Base-by-base conservation (phyloP, 2,797 vertebrate genomes). In the Manis pentadactyla region DNA sequence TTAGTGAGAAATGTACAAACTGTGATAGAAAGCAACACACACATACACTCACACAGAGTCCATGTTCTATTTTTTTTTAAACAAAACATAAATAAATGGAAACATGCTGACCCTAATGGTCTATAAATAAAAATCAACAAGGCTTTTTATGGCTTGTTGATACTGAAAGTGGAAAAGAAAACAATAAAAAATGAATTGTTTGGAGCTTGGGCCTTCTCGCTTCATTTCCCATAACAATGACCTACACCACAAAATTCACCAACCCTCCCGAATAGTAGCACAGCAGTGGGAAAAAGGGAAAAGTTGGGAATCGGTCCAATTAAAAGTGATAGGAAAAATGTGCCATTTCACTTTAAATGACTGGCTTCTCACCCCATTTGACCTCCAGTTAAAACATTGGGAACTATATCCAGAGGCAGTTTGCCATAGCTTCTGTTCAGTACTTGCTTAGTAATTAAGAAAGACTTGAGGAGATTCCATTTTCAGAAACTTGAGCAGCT, bases 71-170 rank as follows among this genome's bases (percentile, higher is more conserved):
- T 87, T 83, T 93, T 93, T 10, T 95, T 93, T 81, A 88, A 90
- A 73, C 29, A 53, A 88, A 93, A 93, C 13, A 25, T 37, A 91
- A 95, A 79, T 84, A 34, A 91, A 42, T 83, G 57, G 34, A 87
- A 75, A 68, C 5, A 10, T 12, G 8, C 53, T 77, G 55, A 68
- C 8, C 5, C 2, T 59, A 86, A 69, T 23, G 31, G 34, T 5
- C 11, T 66, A 12, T 34, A 66, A 64, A 75, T 63, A 49, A 95
- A 71, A 68, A 71, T 57, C 11, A 71, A 11, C 46, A 46, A 46
- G 12, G 5, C 46, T 69, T 55, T 85, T 85, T 5, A 27, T 68
- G 49, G 14, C 21, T 75, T 93, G 27, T 51, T 91, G 34, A 78
- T 66, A 55, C n/a, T 64, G 21, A 85, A 31, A 75, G n/a, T 53